Conservation (phyloP, 2,797 vertebrate species). For the Neosilurus hyrtlii region DNA sequence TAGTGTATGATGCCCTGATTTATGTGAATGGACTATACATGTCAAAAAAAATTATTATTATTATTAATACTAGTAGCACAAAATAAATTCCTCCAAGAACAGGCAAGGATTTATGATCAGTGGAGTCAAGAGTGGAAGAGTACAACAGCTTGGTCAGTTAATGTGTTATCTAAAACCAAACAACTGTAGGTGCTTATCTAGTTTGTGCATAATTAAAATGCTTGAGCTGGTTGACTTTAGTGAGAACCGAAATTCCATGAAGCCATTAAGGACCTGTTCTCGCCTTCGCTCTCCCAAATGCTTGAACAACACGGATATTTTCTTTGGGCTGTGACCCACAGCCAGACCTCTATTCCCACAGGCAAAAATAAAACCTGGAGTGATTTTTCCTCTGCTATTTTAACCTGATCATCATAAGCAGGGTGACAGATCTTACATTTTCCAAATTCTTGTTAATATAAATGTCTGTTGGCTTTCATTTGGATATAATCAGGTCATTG, state of each 20-base stretch:
- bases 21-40: too few relatives aligned
- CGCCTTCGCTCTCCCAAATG: background rate
- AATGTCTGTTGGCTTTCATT: conserved; percentile 40
- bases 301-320: conserved; percentile 24
- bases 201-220: background rate
- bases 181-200: conserved; percentile 21
- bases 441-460: conserved; percentile 64
- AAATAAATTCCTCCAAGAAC: background rate
- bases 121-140: background rate
- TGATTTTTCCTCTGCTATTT: conserved; percentile 56
- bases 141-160: background rate
- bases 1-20: too few relatives aligned
- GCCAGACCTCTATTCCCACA: conserved; percentile 5
- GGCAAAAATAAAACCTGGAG: conserved; percentile 36
- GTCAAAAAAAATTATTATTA: background rate
- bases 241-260: conserved; percentile 21
- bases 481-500: conserved; percentile 61
- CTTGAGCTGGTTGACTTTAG: background rate
- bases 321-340: conserved; percentile 30
- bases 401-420: conserved; percentile 39
- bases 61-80: background rate
- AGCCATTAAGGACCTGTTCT: conserved; percentile 18
- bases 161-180: conserved; percentile 14
- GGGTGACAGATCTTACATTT: conserved; percentile 64
- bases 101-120: background rate